Evolutionary conservation across 2,888 invertebrate genomes (phyloP).

Genomic region (Ceraclea dissimilis): DNA sequence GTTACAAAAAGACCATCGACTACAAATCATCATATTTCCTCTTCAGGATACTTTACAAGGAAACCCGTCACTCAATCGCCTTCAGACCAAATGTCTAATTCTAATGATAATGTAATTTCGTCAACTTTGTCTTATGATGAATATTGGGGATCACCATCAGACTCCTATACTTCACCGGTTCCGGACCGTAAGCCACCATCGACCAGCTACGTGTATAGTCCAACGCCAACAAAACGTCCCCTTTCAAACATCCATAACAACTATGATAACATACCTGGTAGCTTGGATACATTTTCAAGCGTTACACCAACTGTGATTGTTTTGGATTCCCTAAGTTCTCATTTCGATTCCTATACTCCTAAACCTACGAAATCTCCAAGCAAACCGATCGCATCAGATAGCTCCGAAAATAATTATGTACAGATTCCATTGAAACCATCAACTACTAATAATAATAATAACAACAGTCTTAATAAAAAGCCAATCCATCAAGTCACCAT

Average conservation of each 20-base stretch:
- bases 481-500: constrained; percentile 49
- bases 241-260: constrained; percentile 32
- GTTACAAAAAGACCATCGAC: constrained; percentile 17
- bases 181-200: constrained; percentile 34
- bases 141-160: constrained; percentile 23
- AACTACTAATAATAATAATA: constrained; percentile 20
- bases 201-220: constrained; percentile 38
- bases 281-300: constrained; percentile 39
- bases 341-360: constrained; percentile 28
- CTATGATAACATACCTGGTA: constrained; percentile 32
- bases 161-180: constrained; percentile 19
- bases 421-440: constrained; percentile 47
- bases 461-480: constrained; percentile 35
- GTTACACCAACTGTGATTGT: constrained; percentile 46
- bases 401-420: constrained; percentile 31
- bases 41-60: constrained; percentile 21
- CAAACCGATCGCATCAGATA: constrained; percentile 11
- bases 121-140: constrained; percentile 23
- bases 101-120: constrained; percentile 10
- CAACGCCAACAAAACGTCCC: constrained; percentile 46
- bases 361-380: constrained; percentile 19
- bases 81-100: constrained; percentile 3
- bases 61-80: constrained; percentile 18
- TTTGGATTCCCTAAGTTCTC: constrained; percentile 18
- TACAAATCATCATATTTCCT: constrained; percentile 24